Conservation (phyloP, 2,113 vertebrate genomes). For the Gorsachius goisagi region DNA sequence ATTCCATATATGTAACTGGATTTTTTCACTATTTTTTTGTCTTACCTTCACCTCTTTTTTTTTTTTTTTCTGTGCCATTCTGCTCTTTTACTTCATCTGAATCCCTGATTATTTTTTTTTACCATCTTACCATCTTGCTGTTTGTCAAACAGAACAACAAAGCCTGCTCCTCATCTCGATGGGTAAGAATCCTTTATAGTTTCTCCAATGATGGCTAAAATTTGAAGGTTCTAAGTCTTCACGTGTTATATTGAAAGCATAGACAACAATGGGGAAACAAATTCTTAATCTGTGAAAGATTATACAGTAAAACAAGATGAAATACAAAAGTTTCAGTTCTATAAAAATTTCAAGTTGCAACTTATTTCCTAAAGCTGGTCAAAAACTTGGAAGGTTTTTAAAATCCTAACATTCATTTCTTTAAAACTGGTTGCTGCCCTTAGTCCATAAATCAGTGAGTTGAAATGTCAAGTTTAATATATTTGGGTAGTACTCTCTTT, state of each 20-base stretch:
- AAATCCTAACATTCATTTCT: background rate
- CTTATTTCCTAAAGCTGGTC: background rate
- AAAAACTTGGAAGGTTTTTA: background rate
- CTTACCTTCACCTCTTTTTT: conserved; percentile 65
- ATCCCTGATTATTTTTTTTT: conserved; percentile 46
- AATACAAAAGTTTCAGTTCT: background rate
- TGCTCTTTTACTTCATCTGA: conserved; percentile 63
- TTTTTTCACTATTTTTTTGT: conserved; percentile 66
- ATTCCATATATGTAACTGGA: conserved; percentile 14
- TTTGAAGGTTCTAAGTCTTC: background rate
- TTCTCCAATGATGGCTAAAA: background rate
- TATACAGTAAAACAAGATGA: background rate
- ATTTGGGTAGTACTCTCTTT: background rate
- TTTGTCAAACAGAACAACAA: conserved; percentile 89
- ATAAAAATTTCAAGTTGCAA: background rate
- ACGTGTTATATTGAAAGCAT: background rate
- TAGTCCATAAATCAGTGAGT: background rate
- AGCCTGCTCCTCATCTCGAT: conserved; percentile 93
- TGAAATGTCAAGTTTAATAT: background rate
- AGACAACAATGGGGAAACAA: background rate
- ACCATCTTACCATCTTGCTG: conserved; percentile 69
- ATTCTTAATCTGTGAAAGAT: background rate
- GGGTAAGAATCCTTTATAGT: conserved; percentile 78
- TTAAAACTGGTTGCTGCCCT: background rate
- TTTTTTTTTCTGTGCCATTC: conserved; percentile 61